phyloP scores from a whole-genome alignment of 2,888 invertebrate species.

The Lacanobia oleracea region DNA sequence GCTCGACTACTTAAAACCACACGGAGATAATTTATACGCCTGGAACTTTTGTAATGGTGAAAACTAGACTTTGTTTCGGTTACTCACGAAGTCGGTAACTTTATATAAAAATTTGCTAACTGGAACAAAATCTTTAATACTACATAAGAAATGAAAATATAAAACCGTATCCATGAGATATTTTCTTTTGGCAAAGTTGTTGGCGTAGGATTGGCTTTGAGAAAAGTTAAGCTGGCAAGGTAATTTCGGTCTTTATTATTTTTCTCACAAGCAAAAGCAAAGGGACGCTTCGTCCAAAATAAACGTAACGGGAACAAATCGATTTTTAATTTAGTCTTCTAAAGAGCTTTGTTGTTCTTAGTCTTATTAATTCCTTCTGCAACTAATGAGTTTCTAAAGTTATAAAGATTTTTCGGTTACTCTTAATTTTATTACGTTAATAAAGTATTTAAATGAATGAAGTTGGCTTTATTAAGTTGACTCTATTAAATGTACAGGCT shows the following conservation, averaged over 20 bases:
- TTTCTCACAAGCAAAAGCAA: slow-evolving; percentile 72
- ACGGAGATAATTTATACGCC: slow-evolving; percentile 46
- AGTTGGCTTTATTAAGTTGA: slow-evolving; percentile 27
- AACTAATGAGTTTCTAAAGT: slow-evolving; percentile 38
- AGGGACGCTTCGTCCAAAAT: slow-evolving; percentile 75
- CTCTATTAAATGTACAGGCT: slow-evolving; percentile 22
- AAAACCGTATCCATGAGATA: slow-evolving; percentile 67
- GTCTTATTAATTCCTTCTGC: slow-evolving; percentile 43
- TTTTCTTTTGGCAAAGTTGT: slow-evolving; percentile 74
- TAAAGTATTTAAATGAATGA: slow-evolving; percentile 32
- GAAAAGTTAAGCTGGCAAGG: slow-evolving; percentile 77
- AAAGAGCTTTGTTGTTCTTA: slow-evolving; percentile 34
- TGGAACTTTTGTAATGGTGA: slow-evolving; percentile 42
- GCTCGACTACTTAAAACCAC: slow-evolving; percentile 38
- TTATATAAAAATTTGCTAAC: slow-evolving; percentile 23
- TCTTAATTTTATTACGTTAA: slow-evolving; percentile 23
- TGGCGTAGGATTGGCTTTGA: slow-evolving; percentile 71
- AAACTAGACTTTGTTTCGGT: slow-evolving; percentile 34
- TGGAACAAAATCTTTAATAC: slow-evolving; percentile 60
- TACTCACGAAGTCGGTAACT: slow-evolving; percentile 11
- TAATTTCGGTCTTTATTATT: slow-evolving; percentile 83
- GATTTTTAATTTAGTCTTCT: slow-evolving; percentile 70
- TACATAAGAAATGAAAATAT: slow-evolving; percentile 56
- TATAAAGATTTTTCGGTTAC: slow-evolving; percentile 33
- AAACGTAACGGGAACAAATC: slow-evolving; percentile 74